phyloP scores from a whole-genome alignment of 2,888 invertebrate genomes.

The Rhaphigaster nebulosa region DNA sequence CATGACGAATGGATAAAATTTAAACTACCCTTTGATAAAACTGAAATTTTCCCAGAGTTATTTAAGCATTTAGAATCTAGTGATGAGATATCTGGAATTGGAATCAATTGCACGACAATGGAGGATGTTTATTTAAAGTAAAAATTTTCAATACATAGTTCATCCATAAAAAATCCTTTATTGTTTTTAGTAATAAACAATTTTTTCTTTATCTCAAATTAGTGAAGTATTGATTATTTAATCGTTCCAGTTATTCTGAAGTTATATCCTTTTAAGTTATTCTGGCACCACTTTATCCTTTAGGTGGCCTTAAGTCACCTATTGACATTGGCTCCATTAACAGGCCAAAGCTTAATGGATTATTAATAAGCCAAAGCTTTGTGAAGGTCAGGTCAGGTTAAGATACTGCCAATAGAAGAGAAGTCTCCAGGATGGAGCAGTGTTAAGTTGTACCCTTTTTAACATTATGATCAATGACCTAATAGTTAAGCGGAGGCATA shows the following conservation, averaged over 20 bases:
- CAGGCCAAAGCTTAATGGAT: too few species aligned
- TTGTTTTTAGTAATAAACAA: not conserved
- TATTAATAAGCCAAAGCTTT: too few species aligned
- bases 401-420: too few species aligned
- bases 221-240: not conserved
- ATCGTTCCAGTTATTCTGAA: not conserved
- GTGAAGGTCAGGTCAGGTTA: too few species aligned
- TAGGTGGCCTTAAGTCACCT: too few species aligned
- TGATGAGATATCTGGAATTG: constrained; percentile 79
- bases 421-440: too few species aligned
- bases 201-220: not conserved
- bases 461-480: too few species aligned
- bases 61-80: constrained; percentile 76
- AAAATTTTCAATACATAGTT: not conserved
- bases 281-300: not conserved
- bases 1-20: constrained; percentile 37
- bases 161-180: not conserved
- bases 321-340: too few species aligned
- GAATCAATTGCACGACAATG: constrained; percentile 88
- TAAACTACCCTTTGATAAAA: constrained; percentile 55
- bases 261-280: too few species aligned
- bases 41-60: constrained; percentile 73
- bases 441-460: too few species aligned
- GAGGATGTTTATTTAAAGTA: constrained; percentile 89
- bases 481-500: too few species aligned